phyloP scores from a whole-genome alignment of 2,888 invertebrate species.

The Mimachlamys varia region DNA sequence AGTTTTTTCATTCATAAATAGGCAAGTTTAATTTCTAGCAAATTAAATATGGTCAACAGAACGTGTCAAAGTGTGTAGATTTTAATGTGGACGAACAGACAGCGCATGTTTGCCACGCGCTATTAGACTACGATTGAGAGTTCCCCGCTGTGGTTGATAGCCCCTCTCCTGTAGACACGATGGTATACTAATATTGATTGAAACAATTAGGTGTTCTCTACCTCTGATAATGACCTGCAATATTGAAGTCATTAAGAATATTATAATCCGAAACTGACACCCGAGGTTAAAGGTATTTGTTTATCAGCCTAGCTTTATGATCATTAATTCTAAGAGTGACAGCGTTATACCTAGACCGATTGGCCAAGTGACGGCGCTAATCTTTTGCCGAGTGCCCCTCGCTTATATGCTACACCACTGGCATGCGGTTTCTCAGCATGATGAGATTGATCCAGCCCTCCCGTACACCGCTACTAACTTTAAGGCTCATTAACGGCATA shows the following conservation, averaged over 20 bases:
- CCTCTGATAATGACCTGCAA: slow-evolving; percentile 34
- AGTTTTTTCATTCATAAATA: neutral
- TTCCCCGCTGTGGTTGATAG: neutral
- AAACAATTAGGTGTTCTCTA: slow-evolving; percentile 22
- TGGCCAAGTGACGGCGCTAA: slow-evolving; percentile 31
- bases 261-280: slow-evolving; percentile 54
- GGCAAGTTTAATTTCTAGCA: neutral
- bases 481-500: slow-evolving; percentile 59
- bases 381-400: slow-evolving; percentile 36
- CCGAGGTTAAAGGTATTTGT: slow-evolving; percentile 58
- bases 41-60: neutral
- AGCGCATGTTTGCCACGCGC: slow-evolving; percentile 27
- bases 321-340: slow-evolving; percentile 52
- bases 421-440: slow-evolving; percentile 1
- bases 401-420: slow-evolving; percentile 28
- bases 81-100: neutral
- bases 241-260: slow-evolving; percentile 32
- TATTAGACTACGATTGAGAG: neutral
- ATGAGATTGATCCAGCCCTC: slow-evolving; percentile 41
- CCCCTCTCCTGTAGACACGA: neutral
- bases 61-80: slow-evolving; percentile 20
- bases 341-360: slow-evolving; percentile 39
- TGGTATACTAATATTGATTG: slow-evolving; percentile 11
- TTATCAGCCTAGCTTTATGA: slow-evolving; percentile 50
- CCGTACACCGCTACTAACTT: slow-evolving; percentile 49